Conservation (phyloP, 2,888 invertebrate species). For the Hydrotaea diabolus region DNA sequence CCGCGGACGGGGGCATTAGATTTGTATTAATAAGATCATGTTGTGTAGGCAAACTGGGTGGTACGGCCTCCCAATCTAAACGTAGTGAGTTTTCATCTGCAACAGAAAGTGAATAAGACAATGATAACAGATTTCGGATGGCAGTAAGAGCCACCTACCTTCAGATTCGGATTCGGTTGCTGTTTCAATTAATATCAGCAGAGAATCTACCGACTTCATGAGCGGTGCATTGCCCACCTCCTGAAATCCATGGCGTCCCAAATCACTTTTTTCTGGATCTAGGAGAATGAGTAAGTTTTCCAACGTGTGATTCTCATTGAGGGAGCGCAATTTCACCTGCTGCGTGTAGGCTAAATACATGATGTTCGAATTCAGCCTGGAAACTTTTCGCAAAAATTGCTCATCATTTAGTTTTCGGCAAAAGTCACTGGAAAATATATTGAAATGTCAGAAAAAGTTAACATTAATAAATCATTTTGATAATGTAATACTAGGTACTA, state of each 20-base stretch:
- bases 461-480: too few relatives aligned
- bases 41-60: conserved; percentile 75
- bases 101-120: too few relatives aligned
- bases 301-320: conserved; percentile 87
- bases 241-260: conserved; percentile 87
- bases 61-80: conserved; percentile 91
- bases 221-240: conserved; percentile 82
- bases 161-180: conserved; percentile 86
- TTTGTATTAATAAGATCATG: conserved; percentile 74
- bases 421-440: conserved; percentile 86
- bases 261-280: conserved; percentile 84
- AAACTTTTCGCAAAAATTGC: conserved; percentile 88
- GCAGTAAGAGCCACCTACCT: conserved; percentile 78
- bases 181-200: conserved; percentile 84
- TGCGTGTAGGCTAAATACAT: conserved; percentile 90
- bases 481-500: too few relatives aligned
- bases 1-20: conserved; percentile 72
- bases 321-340: conserved; percentile 84
- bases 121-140: not conserved
- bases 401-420: conserved; percentile 86
- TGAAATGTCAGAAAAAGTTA: not conserved
- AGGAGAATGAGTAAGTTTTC: conserved; percentile 88
- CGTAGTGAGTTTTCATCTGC: conserved; percentile 85
- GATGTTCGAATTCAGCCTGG: conserved; percentile 90
- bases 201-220: conserved; percentile 83